Percentiles rank a stretch among this genome's conserved stretches.
These are phyloP conservation scores for Astropecten irregularis DNA, from an alignment of 53 echinoderm and acorn worm genomes.

Conservation along the genomic window DNA sequence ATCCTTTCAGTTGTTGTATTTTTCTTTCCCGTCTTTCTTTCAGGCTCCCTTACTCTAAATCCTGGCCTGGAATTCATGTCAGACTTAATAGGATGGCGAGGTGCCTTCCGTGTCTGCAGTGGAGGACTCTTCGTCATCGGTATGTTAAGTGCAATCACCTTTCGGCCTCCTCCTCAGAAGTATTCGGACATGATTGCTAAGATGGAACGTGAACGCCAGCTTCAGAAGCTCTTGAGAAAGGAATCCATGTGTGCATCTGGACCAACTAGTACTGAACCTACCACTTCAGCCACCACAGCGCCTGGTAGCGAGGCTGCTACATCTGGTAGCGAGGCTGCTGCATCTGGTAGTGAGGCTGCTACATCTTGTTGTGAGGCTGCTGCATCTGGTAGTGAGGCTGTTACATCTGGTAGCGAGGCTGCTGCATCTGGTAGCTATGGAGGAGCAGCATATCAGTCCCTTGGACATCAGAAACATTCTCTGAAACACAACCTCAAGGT, in stretches of 20 bases:
- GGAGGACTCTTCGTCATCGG: conserved; percentile 73
- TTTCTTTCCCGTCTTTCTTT: background rate
- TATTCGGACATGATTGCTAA: conserved; percentile 39
- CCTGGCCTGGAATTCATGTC: conserved; percentile 79
- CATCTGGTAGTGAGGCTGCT: background rate
- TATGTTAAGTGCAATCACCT: conserved; percentile 64
- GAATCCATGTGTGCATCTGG: no score
- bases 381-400: no score
- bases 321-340: background rate
- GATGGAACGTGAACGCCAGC: conserved; percentile 15
- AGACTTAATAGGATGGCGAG: conserved; percentile 79
- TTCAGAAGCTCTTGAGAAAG: conserved; percentile 48
- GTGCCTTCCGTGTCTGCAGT: conserved; percentile 78
- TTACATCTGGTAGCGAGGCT: no score
- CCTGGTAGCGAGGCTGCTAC: no score
- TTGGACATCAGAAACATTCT: conserved; percentile 63
- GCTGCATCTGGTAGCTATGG: background rate
- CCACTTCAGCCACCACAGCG: no score
- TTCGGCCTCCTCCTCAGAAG: conserved; percentile 67
- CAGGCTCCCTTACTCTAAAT: conserved; percentile 84
- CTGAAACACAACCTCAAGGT: conserved; percentile 76
- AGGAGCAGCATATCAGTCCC: background rate
- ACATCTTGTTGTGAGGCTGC: no score
- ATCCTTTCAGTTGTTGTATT: no score
- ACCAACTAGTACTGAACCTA: no score